A percentile compares a stretch with the other conserved stretches of the same genome.
Evolutionary conservation across 2,797 vertebrate species (phyloP).

Genomic region (Periparus ater): DNA sequence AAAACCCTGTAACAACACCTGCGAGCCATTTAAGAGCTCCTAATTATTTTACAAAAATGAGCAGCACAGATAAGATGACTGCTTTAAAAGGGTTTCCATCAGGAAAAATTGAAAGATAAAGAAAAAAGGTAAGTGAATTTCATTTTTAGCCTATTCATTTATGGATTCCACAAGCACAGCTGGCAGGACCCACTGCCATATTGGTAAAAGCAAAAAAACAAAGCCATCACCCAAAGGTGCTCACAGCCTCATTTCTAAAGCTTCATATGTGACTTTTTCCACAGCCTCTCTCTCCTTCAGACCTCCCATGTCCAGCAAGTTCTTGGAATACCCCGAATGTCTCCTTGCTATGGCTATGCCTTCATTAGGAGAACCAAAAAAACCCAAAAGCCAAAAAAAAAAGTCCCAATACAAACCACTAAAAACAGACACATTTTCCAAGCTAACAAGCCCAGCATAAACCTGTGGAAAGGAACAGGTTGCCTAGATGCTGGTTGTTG

Average conservation of each 20-base stretch:
- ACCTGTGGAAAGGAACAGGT: not conserved
- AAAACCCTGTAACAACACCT: not conserved
- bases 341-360: not conserved
- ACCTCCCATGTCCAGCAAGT: not conserved
- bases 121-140: not conserved
- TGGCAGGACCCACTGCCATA: not conserved
- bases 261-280: not conserved
- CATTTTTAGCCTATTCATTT: not conserved
- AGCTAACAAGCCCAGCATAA: not conserved
- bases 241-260: not conserved
- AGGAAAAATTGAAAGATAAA: not conserved
- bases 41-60: not conserved
- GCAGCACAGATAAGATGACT: not conserved
- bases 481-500: not conserved
- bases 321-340: not conserved
- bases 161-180: not conserved
- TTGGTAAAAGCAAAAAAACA: not conserved
- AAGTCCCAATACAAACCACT: too few species aligned
- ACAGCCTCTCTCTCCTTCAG: not conserved
- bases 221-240: not conserved
- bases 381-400: not conserved
- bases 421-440: not conserved
- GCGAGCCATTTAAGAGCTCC: not conserved
- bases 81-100: not conserved
- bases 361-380: not conserved